Evolutionary conservation across 2,797 vertebrate species (phyloP).

Genomic region (Danio albolineatus): DNA sequence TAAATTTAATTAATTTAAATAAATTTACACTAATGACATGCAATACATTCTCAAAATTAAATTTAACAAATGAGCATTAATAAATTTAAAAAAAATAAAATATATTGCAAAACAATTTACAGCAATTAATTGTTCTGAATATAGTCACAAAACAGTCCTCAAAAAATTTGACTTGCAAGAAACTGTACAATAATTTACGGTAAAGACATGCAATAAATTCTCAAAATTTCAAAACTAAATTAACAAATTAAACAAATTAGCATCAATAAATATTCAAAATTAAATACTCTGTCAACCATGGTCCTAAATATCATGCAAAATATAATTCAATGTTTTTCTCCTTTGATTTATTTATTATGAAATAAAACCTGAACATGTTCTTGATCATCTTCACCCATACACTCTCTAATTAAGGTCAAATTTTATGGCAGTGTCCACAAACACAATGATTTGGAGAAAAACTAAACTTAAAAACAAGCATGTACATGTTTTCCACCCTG

Average conservation of each 20-base stretch:
- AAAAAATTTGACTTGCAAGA: no score
- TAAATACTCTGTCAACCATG: neutral
- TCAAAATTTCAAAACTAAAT: no score
- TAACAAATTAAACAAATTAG: no score
- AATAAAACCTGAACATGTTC: no score
- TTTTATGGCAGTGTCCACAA: neutral
- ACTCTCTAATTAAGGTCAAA: constrained; percentile 1
- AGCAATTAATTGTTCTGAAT: neutral
- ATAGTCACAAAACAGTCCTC: no score
- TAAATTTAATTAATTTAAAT: no score
- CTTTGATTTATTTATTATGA: no score
- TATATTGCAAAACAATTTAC: neutral
- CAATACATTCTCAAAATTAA: no score
- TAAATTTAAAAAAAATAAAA: neutral
- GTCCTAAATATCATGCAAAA: neutral
- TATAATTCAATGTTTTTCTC: neutral
- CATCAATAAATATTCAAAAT: neutral
- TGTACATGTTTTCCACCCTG: neutral
- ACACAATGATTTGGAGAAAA: neutral
- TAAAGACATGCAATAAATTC: no score
- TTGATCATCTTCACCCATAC: neutral
- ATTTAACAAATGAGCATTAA: no score
- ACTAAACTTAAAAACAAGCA: neutral
- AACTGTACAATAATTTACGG: no score
- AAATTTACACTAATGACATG: no score